Conservation (phyloP, 2,797 vertebrate species). For the Poecilia wingei region DNA sequence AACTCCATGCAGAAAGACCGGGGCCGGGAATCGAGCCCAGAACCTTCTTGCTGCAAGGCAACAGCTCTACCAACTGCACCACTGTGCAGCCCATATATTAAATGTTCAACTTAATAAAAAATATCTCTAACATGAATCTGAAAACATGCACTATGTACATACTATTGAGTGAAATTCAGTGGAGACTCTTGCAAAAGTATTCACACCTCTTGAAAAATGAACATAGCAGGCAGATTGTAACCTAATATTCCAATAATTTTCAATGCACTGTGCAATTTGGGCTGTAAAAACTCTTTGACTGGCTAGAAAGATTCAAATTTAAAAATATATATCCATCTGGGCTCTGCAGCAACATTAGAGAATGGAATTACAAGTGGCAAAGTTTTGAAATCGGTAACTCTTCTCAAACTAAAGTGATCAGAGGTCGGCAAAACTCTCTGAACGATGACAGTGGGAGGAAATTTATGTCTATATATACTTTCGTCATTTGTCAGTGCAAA, state of each 20-base stretch:
- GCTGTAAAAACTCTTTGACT: not conserved
- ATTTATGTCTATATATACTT: too few relatives aligned
- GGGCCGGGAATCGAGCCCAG: too few relatives aligned
- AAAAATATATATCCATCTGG: not conserved
- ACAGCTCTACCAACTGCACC: too few relatives aligned
- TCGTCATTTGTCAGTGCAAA: too few relatives aligned
- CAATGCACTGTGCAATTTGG: not conserved
- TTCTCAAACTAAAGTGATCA: too few relatives aligned
- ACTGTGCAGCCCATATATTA: not conserved
- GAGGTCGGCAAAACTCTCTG: too few relatives aligned
- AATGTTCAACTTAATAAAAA: not conserved
- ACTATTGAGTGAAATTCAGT: not conserved
- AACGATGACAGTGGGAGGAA: too few relatives aligned
- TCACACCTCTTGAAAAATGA: not conserved
- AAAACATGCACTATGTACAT: not conserved
- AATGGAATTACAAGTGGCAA: too few relatives aligned
- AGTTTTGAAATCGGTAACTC: too few relatives aligned
- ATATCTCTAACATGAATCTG: not conserved
- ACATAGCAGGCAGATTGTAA: not conserved
- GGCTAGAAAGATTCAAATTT: not conserved
- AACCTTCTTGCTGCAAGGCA: too few relatives aligned
- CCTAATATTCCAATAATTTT: not conserved
- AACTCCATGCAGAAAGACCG: too few relatives aligned
- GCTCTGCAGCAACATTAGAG: too few relatives aligned
- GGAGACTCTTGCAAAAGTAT: not conserved